phyloP scores from a whole-genome alignment of 2,888 invertebrate genomes.

The Deilephila porcellus region DNA sequence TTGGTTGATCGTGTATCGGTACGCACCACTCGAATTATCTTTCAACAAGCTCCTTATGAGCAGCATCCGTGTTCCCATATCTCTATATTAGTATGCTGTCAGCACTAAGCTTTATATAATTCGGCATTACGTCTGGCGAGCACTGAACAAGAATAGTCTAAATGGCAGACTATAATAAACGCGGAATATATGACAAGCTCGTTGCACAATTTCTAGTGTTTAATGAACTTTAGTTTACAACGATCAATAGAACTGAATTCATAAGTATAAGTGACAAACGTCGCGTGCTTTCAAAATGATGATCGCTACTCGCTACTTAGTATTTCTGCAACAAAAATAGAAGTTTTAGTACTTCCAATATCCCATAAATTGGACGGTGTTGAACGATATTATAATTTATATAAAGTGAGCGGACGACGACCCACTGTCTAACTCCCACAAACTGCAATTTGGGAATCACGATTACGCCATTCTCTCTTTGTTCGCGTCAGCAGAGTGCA shows the following conservation, averaged over 20 bases:
- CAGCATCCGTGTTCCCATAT: constrained; percentile 36
- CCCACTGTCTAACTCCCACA: no score
- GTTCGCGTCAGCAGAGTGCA: no score
- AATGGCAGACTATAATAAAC: constrained; percentile 63
- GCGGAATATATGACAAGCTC: constrained; percentile 40
- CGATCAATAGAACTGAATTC: not conserved
- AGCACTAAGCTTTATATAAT: constrained; percentile 41
- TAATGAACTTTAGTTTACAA: constrained; percentile 24
- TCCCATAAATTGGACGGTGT: no score
- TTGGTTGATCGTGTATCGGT: constrained; percentile 14
- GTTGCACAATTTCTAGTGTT: constrained; percentile 19
- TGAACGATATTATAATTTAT: no score
- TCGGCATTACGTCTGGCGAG: constrained; percentile 49
- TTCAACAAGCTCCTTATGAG: constrained; percentile 18
- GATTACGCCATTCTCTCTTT: no score
- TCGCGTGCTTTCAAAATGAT: not conserved
- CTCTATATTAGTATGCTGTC: constrained; percentile 38
- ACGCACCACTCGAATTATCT: constrained; percentile 24
- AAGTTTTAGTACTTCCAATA: no score
- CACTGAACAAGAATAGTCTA: constrained; percentile 57
- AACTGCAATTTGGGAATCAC: no score
- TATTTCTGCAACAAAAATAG: no score
- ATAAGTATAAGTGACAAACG: not conserved
- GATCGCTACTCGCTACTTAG: not conserved
- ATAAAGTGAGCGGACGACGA: no score